Base-by-base conservation (phyloP, 2,888 invertebrate species). In the Morpho achilles region DNA sequence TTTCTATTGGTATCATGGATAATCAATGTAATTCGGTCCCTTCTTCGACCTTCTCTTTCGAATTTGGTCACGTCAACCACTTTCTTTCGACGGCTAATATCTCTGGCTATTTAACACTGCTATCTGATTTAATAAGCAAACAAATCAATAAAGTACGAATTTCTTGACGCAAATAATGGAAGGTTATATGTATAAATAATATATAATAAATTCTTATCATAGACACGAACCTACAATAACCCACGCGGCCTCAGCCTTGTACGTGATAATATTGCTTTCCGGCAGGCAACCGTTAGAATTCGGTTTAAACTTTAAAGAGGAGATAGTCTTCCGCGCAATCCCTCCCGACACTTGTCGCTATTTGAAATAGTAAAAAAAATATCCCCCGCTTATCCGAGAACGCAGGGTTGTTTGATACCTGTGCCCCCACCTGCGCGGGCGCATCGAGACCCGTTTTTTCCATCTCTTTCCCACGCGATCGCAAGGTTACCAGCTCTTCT, bases 391-490 rank as follows among this genome's bases (percentile, higher is more conserved):
- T 48, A 52, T 56, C 47, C 53, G 49, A 58, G 41, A 50, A 58
- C 49, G 51, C 59, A 53, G 68, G 69, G 63, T 60, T 62, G 64
- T 64, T 53, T 53, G 46, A 53, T 70, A 70, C 71, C 71, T 70
- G 70, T 66, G 53, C 54, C 67, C 66, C 71, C 74, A 76, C 74
- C 75, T 76, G 76, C 70, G 65, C 66, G 60, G 54, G 69, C 68
- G 73, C 69, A 67, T 50, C 60, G 53, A 62, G 62, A 67, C 67
- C 63, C 68, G 66, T 66, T 65, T 59, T 59, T 53, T 52, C 70
- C 67, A 66, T 80, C 75, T 67, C 79, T 71, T 72, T 77, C 75
- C 73, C 79, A 74, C 75, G 72, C 71, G 55, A 53, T 56, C 53
- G 53, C 53, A 53, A 46, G 46, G 22, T 41, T 40, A 39, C 46